Evolutionary conservation across 2,888 invertebrate genomes (phyloP), one percentile per base, ranked within the genome.

Genomic region (Aleiodes leptofemur): DNA sequence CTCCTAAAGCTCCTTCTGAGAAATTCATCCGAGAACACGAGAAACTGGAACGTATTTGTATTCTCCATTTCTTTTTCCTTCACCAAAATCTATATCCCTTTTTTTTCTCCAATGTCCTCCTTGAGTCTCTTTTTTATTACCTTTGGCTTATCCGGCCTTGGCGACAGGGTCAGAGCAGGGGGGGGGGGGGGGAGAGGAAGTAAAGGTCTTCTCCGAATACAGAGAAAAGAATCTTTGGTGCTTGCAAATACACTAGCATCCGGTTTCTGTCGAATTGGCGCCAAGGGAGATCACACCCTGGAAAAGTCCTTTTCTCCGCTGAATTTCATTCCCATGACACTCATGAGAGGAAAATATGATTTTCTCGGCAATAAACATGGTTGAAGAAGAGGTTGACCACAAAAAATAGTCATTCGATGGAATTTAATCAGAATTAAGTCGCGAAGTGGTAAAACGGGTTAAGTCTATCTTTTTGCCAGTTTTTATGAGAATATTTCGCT

Each of bases 241-340:
- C 31, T 59, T 59, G 59, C 59, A 59, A 59, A 59, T 59, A 59
- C 34, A 34, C 34, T 59, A 7, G n/a, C 59, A 59, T 59, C 59
- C 59, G 59, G 59, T 31, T 59, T 59, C 31, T 59, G 34, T 34
- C 13, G 11, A 11, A 59, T 59, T 59, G 59, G 34, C 31, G 34
- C n/a, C 31, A 9, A 43, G 43, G 59, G 59, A 59, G 59, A 59
- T 31, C 59, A 59, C 4, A 59, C 59, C 34, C 59, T n/a, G 59
- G 59, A 59, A 59, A 31, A 59, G 57, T 59, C 59, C 8, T n/a
- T 11, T 31, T 29, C 59, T 59, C 59, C 29, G 29, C 6, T 59
- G 34, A 59, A 34, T 59, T 7, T 59, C 59, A 59, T 34, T 59
- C 34, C 59, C 11, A 11, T 59, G 29, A 11, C 31, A n/a, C 59